A percentile compares a stretch with the other conserved stretches of the same genome.
Evolutionary conservation across 2,797 vertebrate species (phyloP).

Genomic region (Megaceryle alcyon): DNA sequence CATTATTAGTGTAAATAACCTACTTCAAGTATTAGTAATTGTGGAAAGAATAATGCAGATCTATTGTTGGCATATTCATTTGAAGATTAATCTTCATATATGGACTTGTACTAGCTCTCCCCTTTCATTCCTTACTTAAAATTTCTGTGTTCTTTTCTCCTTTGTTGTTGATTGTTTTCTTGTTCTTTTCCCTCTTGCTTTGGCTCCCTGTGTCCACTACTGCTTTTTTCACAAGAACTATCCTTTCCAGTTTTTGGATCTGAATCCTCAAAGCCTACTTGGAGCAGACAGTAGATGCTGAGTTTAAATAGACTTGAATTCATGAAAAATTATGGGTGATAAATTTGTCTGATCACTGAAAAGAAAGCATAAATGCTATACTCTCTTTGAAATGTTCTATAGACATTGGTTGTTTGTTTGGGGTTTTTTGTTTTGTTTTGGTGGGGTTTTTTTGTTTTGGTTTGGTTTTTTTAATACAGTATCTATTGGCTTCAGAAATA

Average conservation of each 20-base stretch:
- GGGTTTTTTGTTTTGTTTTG: too few relatives aligned
- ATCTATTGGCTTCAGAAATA: too few relatives aligned
- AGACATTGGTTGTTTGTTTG: too few relatives aligned
- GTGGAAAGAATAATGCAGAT: neutral
- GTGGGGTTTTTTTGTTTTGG: too few relatives aligned
- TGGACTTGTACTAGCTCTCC: neutral
- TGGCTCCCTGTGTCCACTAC: neutral
- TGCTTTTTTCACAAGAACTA: neutral
- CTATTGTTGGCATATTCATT: neutral
- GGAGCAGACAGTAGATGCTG: too few relatives aligned
- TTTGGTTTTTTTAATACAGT: too few relatives aligned
- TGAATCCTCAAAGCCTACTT: too few relatives aligned
- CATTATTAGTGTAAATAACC: neutral
- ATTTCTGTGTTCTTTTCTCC: neutral
- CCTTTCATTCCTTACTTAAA: neutral
- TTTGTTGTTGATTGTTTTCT: neutral
- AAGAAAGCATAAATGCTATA: too few relatives aligned
- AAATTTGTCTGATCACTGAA: too few relatives aligned
- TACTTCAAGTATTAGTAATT: neutral
- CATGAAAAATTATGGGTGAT: too few relatives aligned
- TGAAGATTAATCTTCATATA: neutral
- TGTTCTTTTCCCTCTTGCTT: neutral
- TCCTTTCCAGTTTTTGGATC: neutral
- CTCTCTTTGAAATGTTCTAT: too few relatives aligned
- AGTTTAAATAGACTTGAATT: too few relatives aligned